Percentiles rank a stretch among this genome's conserved stretches.
Conservation (phyloP, 2,797 vertebrate genomes). For the Lepus townsendii region DNA sequence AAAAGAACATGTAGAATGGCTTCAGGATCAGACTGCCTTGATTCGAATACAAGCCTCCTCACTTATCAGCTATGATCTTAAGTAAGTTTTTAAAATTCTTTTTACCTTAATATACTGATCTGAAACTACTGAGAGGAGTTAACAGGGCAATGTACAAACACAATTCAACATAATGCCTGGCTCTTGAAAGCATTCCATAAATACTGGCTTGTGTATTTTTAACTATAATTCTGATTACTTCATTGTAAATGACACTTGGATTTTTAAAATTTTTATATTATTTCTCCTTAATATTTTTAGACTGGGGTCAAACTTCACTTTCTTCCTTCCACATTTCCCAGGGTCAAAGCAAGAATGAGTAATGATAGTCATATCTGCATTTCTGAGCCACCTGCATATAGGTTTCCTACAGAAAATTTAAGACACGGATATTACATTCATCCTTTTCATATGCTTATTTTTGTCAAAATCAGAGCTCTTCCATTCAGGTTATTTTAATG, state of each 20-base stretch:
- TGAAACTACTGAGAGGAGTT: slow-evolving; percentile 1
- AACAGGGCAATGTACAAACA: neutral
- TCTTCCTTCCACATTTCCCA: slow-evolving; percentile 16
- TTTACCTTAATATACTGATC: neutral
- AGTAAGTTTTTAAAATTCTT: slow-evolving; percentile 14
- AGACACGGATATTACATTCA: neutral
- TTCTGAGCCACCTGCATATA: neutral
- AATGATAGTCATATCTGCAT: neutral
- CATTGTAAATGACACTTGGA: slow-evolving; percentile 15
- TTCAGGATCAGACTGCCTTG: neutral
- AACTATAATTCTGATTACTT: neutral
- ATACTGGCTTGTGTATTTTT: neutral
- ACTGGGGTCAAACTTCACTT: neutral
- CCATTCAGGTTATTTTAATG: neutral
- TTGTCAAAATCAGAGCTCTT: slow-evolving; percentile 2
- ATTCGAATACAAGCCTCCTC: neutral
- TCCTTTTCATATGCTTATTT: neutral
- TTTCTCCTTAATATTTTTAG: neutral
- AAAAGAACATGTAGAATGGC: neutral
- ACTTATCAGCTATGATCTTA: neutral
- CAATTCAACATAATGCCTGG: neutral
- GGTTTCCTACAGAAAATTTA: neutral
- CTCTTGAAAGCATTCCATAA: neutral
- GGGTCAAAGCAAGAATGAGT: neutral
- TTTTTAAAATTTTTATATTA: neutral